phyloP scores from a whole-genome alignment of 2,113 vertebrate species.

The Fregetta grallaria region DNA sequence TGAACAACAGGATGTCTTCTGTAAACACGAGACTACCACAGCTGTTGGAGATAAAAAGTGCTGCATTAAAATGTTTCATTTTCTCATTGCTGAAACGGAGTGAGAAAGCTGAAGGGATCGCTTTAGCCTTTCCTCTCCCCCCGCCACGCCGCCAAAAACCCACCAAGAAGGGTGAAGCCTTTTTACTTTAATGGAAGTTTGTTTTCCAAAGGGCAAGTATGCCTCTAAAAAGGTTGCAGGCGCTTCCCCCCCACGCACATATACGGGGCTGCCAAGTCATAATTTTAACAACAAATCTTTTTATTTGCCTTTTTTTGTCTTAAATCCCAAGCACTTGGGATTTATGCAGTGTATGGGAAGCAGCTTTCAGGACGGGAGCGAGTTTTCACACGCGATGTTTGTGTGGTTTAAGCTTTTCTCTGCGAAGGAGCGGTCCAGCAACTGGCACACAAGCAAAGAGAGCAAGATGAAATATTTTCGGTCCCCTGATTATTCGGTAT shows the following conservation, averaged over 20 bases:
- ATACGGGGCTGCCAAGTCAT: not conserved
- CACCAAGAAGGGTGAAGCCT: not conserved
- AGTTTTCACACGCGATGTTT: not conserved
- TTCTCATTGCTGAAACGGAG: not conserved
- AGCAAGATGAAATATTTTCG: not conserved
- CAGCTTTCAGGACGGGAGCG: not conserved
- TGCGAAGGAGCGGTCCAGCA: not conserved
- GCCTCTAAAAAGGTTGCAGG: constrained; percentile 46
- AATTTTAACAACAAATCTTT: constrained; percentile 41
- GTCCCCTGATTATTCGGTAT: not conserved
- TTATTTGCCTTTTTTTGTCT: constrained; percentile 16
- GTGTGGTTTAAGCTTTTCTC: not conserved
- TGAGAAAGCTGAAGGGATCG: not conserved
- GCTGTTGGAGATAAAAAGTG: constrained; percentile 28
- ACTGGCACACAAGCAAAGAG: not conserved
- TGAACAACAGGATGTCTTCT: constrained; percentile 56
- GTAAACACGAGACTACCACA: constrained; percentile 50
- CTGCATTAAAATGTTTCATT: not conserved
- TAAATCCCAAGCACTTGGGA: not conserved
- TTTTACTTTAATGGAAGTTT: constrained; percentile 6
- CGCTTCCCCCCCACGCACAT: not conserved
- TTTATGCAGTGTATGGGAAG: not conserved
- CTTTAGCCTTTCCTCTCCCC: not conserved
- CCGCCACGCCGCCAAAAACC: not conserved
- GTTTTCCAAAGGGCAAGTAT: constrained; percentile 27